Percentiles rank a stretch among this genome's conserved stretches.
Evolutionary conservation across 2,888 invertebrate genomes (phyloP).

Genomic region (Pollenia amentaria): DNA sequence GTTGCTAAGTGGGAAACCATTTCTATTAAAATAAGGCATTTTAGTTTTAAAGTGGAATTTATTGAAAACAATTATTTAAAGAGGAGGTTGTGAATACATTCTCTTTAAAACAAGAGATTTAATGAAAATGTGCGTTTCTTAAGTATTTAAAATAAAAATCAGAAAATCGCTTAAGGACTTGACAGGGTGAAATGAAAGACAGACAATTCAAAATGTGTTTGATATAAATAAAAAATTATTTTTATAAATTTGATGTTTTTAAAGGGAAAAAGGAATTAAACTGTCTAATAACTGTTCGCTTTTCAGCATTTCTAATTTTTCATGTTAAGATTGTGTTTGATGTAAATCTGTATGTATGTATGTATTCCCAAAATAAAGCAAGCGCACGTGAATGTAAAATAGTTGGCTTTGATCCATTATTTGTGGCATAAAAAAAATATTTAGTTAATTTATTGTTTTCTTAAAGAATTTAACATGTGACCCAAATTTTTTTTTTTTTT

Average conservation of each 20-base stretch:
- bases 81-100: neutral
- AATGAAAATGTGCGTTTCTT: neutral
- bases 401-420: constrained; percentile 57
- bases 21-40: neutral
- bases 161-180: neutral
- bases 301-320: constrained; percentile 1
- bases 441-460: constrained; percentile 36
- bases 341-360: neutral
- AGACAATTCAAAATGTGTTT: neutral
- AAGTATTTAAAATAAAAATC: neutral
- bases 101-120: neutral
- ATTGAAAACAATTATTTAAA: neutral
- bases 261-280: no score
- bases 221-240: neutral
- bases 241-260: no score
- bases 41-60: constrained; percentile 30
- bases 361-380: neutral
- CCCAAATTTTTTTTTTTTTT: constrained; percentile 14
- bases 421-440: constrained; percentile 23
- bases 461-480: constrained; percentile 8
- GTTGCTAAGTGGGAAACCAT: constrained; percentile 49
- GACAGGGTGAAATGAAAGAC: neutral
- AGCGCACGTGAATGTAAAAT: constrained; percentile 41
- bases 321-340: constrained; percentile 20
- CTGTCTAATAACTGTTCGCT: neutral